These are phyloP conservation scores for Cryptus armator DNA, from an alignment of 2,888 invertebrate species.

Conservation along the genomic window DNA sequence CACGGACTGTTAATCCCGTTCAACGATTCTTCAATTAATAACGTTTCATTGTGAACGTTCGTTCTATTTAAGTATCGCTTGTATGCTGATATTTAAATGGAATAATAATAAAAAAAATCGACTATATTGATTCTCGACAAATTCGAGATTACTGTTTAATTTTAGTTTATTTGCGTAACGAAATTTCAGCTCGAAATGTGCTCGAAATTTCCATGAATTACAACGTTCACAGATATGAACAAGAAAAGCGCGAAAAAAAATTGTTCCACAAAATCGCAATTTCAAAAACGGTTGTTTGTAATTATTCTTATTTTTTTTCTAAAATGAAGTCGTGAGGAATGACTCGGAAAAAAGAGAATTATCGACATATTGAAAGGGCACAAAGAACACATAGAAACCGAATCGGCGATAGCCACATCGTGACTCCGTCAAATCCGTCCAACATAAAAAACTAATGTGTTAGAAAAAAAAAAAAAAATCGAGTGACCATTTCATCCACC, in stretches of 20 bases:
- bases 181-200: not conserved
- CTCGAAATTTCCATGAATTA: not conserved
- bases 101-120: not conserved
- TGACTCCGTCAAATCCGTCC: constrained; percentile 28
- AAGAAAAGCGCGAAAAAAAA: not conserved
- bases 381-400: not conserved
- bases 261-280: not conserved
- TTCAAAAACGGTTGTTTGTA: too few species aligned
- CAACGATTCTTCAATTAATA: constrained; percentile 46
- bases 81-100: not conserved
- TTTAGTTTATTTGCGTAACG: not conserved
- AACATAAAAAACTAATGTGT: constrained; percentile 55
- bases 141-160: not conserved
- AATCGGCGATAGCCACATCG: not conserved
- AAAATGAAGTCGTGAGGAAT: not conserved
- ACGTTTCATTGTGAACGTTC: constrained; percentile 26
- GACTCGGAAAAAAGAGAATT: not conserved
- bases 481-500: constrained; percentile 59
- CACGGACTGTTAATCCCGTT: constrained; percentile 43
- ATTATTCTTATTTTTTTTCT: not conserved
- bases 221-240: not conserved
- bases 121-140: not conserved
- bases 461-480: constrained; percentile 29
- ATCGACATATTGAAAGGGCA: not conserved
- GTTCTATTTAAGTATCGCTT: not conserved